These are phyloP conservation scores for Scrobipalpa costella DNA, from an alignment of 2,888 invertebrate species.

Conservation along the genomic window DNA sequence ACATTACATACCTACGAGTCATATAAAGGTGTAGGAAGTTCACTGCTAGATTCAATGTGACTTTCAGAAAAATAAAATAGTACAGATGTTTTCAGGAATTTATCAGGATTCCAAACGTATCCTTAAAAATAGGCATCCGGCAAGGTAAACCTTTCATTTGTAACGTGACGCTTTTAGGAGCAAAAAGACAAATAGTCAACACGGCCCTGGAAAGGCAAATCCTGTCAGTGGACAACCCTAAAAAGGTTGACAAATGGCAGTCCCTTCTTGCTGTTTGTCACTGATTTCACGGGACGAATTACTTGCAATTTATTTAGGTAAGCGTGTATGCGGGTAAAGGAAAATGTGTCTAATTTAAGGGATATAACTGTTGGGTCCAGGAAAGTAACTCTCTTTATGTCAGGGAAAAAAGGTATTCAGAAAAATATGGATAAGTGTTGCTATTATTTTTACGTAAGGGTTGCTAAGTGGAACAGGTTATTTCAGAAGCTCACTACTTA, in stretches of 20 bases:
- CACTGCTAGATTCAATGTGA: too few species aligned
- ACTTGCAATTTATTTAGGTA: conserved; percentile 3
- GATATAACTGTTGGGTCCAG: not conserved
- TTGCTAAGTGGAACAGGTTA: too few species aligned
- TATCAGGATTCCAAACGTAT: not conserved
- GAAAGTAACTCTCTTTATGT: not conserved
- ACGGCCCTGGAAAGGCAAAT: conserved; percentile 17
- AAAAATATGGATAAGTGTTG: not conserved
- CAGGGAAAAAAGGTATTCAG: not conserved
- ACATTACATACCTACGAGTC: too few species aligned
- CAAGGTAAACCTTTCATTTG: not conserved
- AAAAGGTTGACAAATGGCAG: conserved; percentile 44
- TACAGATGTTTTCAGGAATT: not conserved
- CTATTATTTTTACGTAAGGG: not conserved
- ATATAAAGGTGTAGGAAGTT: too few species aligned
- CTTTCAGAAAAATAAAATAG: too few species aligned
- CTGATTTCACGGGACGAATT: conserved; percentile 9
- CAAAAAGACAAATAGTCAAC: conserved; percentile 14
- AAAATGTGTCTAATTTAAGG: not conserved
- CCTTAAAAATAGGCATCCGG: not conserved
- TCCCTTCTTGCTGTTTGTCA: conserved; percentile 23
- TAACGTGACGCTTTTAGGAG: not conserved
- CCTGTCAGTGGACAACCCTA: conserved; percentile 3
- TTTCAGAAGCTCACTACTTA: too few species aligned
- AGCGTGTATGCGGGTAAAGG: not conserved